Evolutionary conservation across 1,140 invertebrate genomes (phyloP), one percentile per base, ranked within the genome.

Genomic region (Bombus superbus): DNA sequence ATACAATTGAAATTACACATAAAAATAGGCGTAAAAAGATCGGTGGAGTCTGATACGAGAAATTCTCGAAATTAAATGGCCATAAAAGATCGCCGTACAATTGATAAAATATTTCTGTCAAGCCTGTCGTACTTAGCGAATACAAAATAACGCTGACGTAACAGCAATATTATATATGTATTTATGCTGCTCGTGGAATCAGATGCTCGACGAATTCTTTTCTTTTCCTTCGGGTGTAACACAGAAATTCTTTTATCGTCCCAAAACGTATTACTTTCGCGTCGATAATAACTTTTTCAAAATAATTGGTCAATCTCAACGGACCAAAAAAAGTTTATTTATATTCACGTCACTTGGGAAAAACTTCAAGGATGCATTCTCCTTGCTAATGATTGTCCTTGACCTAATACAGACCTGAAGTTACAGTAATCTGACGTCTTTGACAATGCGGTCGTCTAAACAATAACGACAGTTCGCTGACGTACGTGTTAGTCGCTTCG

Each of bases 401-500:
- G 1, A 9, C 15, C 35, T 2, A 5, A 47, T 79, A 87, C 92
- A 84, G 88, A 93, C 92, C 92, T 93, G 87, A 71, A 78, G 72
- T 59, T 71, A 82, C 59, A 0, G 72, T 57, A 77, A 74, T 85
- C 28, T 83, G 80, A 42, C 74, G 74, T 86, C 83, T 77, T 15
- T 28, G 59, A 62, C n/a, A 86, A 62, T 86, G 57, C 38, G 85
- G 74, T 57, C 75, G 89, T n/a, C 91, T 92, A 87, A 95, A 95
- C 69, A 94, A 85, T 71, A 95, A 81, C 35, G 89, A 68, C 25
- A 95, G 86, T 74, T 95, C 94, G 80, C 94, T 95, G n/a, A 91
- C 92, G 66, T 92, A 94, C 28, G 90, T 89, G 57, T 90, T 89
- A 1, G 90, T 87, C 25, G 83, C 81, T 76, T 92, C 84, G 85